These are phyloP conservation scores for Paracanthobrama guichenoti DNA, from an alignment of 2,113 vertebrate species.

Conservation along the genomic window DNA sequence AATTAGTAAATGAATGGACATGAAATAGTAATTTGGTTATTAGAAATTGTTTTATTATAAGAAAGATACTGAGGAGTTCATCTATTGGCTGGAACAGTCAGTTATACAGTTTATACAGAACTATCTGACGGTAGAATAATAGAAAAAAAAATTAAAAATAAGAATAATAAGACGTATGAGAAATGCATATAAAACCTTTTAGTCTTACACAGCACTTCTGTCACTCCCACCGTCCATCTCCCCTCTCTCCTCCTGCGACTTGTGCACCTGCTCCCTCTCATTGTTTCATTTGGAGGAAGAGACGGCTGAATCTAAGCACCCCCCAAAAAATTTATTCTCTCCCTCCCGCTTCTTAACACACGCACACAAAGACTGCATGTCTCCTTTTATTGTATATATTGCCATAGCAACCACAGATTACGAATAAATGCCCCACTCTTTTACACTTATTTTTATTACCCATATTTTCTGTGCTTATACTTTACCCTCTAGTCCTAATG, in stretches of 20 bases:
- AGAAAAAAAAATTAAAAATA: too few species aligned
- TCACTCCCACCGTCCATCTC: neutral
- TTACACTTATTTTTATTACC: neutral
- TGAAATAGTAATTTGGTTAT: neutral
- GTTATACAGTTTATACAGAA: neutral
- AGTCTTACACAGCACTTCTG: neutral
- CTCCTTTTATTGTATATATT: slow-evolving; percentile 6
- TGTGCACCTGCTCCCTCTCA: slow-evolving; percentile 39
- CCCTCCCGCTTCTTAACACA: neutral
- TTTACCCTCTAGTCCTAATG: neutral
- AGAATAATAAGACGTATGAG: neutral
- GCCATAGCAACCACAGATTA: slow-evolving; percentile 26
- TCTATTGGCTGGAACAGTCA: neutral
- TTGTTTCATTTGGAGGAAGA: neutral
- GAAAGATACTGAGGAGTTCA: neutral
- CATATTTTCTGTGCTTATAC: neutral
- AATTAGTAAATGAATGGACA: neutral
- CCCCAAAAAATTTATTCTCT: neutral
- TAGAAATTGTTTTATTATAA: neutral
- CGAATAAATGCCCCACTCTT: neutral
- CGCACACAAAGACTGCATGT: slow-evolving; percentile 25
- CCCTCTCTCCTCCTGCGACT: neutral
- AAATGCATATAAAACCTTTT: neutral
- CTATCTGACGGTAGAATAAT: neutral
- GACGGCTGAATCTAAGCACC: neutral